These are phyloP conservation scores for Drosophila kurseongensis DNA, from an alignment of 1,140 invertebrate genomes.

Conservation along the genomic window DNA sequence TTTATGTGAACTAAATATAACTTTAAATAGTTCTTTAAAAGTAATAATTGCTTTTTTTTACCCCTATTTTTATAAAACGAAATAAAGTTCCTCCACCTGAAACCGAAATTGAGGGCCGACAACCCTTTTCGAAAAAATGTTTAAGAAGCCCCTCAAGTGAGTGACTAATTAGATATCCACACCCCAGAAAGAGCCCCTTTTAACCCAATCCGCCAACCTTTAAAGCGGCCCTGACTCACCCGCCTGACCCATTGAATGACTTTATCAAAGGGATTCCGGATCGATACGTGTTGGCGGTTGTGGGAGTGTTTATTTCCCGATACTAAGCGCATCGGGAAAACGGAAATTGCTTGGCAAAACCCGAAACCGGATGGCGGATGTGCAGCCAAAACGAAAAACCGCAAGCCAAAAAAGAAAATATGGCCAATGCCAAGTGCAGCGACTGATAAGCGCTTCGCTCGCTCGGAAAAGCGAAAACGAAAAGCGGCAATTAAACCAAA, in stretches of 20 bases:
- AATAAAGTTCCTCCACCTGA: not conserved
- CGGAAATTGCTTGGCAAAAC: constrained; percentile 40
- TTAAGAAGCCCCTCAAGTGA: constrained; percentile 30
- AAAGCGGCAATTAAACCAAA: constrained; percentile 39
- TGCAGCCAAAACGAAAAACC: constrained; percentile 22
- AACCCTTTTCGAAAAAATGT: constrained; percentile 14
- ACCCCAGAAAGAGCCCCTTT: constrained; percentile 10
- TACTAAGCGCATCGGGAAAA: constrained; percentile 17
- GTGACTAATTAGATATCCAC: constrained; percentile 54
- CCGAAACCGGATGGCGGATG: constrained; percentile 54
- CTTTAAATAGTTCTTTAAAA: too few species aligned
- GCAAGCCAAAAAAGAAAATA: constrained; percentile 38
- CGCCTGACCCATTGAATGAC: constrained; percentile 41
- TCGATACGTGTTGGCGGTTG: constrained; percentile 10
- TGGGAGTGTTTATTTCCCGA: constrained; percentile 5
- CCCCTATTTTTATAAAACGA: not conserved
- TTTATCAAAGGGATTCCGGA: constrained; percentile 30
- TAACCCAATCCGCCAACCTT: constrained; percentile 18
- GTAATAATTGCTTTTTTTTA: too few species aligned
- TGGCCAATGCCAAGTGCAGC: constrained; percentile 49
- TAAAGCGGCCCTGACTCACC: constrained; percentile 41
- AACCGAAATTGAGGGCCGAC: not conserved
- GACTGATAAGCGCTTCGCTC: constrained; percentile 42
- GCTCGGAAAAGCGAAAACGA: constrained; percentile 39
- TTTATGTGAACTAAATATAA: too few species aligned